Base-by-base conservation (phyloP, 2,797 vertebrate species). In the Lateolabrax maculatus region DNA sequence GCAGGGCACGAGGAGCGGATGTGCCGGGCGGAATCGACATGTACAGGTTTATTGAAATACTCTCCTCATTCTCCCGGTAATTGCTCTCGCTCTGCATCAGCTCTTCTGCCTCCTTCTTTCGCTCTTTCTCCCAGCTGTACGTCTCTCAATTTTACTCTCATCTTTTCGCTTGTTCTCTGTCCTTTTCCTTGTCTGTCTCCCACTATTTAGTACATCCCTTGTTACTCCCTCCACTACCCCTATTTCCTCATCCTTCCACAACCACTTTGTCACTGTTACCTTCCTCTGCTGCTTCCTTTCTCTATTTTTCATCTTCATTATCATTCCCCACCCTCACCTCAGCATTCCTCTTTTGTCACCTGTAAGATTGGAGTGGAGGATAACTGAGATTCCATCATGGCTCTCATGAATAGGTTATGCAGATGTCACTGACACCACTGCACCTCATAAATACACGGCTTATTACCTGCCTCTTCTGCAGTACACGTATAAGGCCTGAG, bases 21-120 rank as follows among this genome's bases (percentile, higher is more conserved):
- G 88, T 92, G 88, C 73, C 27, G 55, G 79, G 80, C 71, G 23
- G 87, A 87, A 93, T 93, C 81, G 77, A 88, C 89, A 86, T 79
- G 77, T 81, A 68, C 86, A 84, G 91, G 80, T 92, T 93, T 92
- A 94, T 92, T 92, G 90, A 93, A 93, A 93, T 90, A 84, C 90
- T 88, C 90, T 74, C 81, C 78, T 88, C 80, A 53, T 84, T 91
- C 88, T 91, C 75, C 68, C n/a, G 37, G 88, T 94, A 93, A 92
- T 92, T 91, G 89, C 88, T 87, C 86, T 81, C 25, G 48, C 83
- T 86, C 67, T 66, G 62, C 71, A 72, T 77, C 67, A 18, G 25
- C 65, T 86, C 60, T 19, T 58, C 68, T 71, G 64, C 68, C 67
- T 69, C 65, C 63, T 66, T 77, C 73, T 61, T 74, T 74, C 52